These are phyloP conservation scores for Meda fulgida DNA, from an alignment of 2,797 vertebrate species.

Conservation along the genomic window DNA sequence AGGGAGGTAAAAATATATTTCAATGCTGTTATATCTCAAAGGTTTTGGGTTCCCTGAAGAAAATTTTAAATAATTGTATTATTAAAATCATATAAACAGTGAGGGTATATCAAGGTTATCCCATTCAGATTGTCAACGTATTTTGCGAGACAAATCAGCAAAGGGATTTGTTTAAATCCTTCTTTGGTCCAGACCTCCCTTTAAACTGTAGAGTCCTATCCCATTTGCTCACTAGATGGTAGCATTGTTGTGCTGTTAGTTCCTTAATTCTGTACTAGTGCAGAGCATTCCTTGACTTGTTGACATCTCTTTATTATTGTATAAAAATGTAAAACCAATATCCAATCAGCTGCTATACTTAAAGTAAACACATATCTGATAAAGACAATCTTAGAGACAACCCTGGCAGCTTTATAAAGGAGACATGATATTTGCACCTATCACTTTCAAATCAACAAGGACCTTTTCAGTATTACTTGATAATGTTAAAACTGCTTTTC, in stretches of 20 bases:
- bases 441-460: constrained; percentile 55
- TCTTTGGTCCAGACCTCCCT: background rate
- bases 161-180: background rate
- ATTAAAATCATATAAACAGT: background rate
- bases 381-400: constrained; percentile 15
- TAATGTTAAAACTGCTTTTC: constrained; percentile 54
- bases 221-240: constrained; percentile 51
- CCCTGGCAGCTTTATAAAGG: constrained; percentile 37
- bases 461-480: constrained; percentile 55
- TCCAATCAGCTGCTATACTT: background rate
- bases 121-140: background rate
- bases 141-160: background rate
- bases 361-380: constrained; percentile 19
- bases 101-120: background rate
- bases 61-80: background rate
- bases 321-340: background rate
- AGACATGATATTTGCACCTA: constrained; percentile 50
- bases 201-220: background rate
- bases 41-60: background rate
- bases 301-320: constrained; percentile 1
- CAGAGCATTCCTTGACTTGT: background rate
- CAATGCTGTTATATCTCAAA: background rate
- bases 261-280: background rate
- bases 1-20: too few relatives aligned
- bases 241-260: constrained; percentile 43